Evolutionary conservation across 1,140 invertebrate genomes (phyloP).

Genomic region (Ruditapes philippinarum): DNA sequence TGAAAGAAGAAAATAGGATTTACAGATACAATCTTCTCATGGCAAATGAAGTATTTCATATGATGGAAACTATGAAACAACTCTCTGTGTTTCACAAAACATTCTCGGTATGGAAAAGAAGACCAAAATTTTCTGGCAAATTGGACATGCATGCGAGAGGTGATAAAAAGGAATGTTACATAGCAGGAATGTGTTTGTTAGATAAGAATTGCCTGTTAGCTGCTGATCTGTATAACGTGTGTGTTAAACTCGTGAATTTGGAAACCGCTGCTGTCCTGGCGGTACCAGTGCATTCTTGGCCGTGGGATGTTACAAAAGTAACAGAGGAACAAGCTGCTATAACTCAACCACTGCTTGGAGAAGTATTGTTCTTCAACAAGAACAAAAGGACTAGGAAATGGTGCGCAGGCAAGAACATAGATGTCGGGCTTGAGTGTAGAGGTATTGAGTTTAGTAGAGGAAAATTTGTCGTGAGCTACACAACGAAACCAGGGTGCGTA

Average conservation of each 20-base stretch:
- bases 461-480: background rate
- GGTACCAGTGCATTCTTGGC: background rate
- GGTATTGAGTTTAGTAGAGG: background rate
- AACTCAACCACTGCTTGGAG: background rate
- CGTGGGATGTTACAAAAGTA: background rate
- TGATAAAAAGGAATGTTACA: background rate
- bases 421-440: background rate
- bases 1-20: background rate
- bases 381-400: background rate
- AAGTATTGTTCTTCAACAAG: background rate
- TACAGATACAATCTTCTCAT: background rate
- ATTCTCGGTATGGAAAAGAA: background rate
- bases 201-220: background rate
- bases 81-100: background rate
- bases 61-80: background rate
- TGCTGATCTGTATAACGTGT: background rate
- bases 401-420: background rate
- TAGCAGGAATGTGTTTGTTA: background rate
- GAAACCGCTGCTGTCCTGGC: background rate
- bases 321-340: background rate
- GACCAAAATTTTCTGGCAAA: background rate
- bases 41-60: background rate
- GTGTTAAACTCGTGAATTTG: background rate
- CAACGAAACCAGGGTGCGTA: background rate
- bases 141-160: background rate